phyloP scores from a whole-genome alignment of 2,797 vertebrate species.

The Girardinus metallicus region DNA sequence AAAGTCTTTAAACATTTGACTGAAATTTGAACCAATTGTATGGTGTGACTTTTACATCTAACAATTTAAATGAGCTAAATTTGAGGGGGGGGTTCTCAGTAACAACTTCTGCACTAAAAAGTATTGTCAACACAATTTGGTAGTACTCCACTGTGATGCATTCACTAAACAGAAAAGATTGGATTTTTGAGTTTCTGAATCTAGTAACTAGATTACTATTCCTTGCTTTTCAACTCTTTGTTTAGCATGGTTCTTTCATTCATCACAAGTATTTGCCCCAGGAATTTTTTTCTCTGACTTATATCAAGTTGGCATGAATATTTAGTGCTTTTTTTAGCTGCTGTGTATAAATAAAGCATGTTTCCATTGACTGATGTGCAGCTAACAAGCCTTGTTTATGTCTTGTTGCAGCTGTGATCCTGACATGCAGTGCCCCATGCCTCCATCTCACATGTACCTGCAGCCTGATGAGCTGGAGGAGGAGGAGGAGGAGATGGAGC shows the following conservation, averaged over 20 bases:
- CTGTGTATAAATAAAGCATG: slow-evolving; percentile 40
- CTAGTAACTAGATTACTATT: slow-evolving; percentile 1
- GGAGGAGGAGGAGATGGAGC: slow-evolving; percentile 92
- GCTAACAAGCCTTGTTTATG: slow-evolving; percentile 63
- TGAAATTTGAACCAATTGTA: not conserved
- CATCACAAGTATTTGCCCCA: slow-evolving; percentile 37
- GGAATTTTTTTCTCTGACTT: slow-evolving; percentile 41
- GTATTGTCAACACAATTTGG: not conserved
- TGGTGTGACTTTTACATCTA: too few species aligned
- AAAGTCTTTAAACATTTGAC: not conserved
- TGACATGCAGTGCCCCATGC: slow-evolving; percentile 91
- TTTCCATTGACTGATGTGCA: slow-evolving; percentile 51
- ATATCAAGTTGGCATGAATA: slow-evolving; percentile 68
- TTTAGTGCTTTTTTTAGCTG: slow-evolving; percentile 57
- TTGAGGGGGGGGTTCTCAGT: not conserved
- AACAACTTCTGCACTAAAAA: not conserved
- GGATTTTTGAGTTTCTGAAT: not conserved
- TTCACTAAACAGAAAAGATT: not conserved
- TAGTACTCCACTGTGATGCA: not conserved
- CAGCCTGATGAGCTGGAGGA: slow-evolving; percentile 94
- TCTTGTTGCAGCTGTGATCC: slow-evolving; percentile 88
- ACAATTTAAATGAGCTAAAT: not conserved
- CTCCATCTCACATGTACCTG: slow-evolving; percentile 95
- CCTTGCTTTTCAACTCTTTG: not conserved
- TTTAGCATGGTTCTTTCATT: slow-evolving; percentile 26